These are phyloP conservation scores for Tetragonula clypearis DNA, from an alignment of 1,140 invertebrate species.

Conservation along the genomic window DNA sequence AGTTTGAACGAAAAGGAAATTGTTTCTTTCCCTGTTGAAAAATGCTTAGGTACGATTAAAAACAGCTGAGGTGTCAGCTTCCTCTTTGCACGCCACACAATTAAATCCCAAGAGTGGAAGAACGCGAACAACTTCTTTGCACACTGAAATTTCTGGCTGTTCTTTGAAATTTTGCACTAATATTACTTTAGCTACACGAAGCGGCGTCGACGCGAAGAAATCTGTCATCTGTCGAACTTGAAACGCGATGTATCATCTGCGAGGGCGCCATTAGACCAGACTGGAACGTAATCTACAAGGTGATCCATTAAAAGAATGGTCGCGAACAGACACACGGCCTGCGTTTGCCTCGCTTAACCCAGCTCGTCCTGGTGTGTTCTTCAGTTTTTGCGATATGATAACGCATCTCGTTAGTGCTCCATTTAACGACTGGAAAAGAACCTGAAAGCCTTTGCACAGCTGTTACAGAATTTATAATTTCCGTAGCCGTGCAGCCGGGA, in stretches of 20 bases:
- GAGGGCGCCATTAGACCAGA: background rate
- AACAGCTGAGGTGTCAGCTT: background rate
- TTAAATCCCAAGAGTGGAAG: background rate
- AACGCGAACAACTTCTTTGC: background rate
- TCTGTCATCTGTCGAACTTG: background rate
- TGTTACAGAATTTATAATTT: conserved; percentile 6
- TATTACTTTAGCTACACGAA: background rate
- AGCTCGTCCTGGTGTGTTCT: background rate
- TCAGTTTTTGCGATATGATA: background rate
- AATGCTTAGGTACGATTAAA: too few species aligned
- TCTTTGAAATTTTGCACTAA: background rate
- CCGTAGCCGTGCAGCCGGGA: too few species aligned
- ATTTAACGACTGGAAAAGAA: background rate
- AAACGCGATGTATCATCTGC: background rate
- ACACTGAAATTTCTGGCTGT: too few species aligned
- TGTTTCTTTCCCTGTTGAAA: too few species aligned
- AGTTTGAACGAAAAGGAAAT: too few species aligned
- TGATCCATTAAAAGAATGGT: background rate
- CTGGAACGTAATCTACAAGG: background rate
- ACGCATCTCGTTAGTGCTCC: background rate
- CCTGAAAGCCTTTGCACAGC: background rate
- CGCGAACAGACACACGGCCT: background rate
- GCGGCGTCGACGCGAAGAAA: background rate
- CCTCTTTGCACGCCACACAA: too few species aligned
- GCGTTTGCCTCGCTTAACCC: background rate